phyloP scores from a whole-genome alignment of 2,113 vertebrate genomes.

The Taurulus bubalis region DNA sequence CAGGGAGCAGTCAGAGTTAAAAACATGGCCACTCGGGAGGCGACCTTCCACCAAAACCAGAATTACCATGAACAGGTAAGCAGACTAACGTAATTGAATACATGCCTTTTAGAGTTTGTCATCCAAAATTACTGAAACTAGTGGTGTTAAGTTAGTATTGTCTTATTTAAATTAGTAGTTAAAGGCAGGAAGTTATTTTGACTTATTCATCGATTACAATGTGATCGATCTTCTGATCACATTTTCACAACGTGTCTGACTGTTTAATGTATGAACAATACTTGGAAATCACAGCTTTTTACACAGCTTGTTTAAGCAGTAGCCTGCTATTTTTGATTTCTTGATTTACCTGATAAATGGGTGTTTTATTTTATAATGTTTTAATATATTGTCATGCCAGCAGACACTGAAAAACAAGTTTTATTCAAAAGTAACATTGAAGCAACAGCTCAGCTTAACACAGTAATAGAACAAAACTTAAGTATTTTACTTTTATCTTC shows the following conservation, averaged over 20 bases:
- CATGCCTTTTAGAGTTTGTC: not conserved
- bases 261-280: not conserved
- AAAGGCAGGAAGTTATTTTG: not conserved
- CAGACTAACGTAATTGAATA: not conserved
- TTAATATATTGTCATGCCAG: not conserved
- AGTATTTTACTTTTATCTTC: not conserved
- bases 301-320: not conserved
- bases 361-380: not conserved
- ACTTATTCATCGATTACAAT: not conserved
- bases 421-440: not conserved
- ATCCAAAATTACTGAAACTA: not conserved
- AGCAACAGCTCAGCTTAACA: not conserved
- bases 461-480: not conserved
- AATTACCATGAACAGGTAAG: constrained; percentile 79
- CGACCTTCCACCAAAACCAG: constrained; percentile 57
- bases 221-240: not conserved
- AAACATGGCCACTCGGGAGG: constrained; percentile 63
- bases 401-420: not conserved
- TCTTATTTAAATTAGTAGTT: not conserved
- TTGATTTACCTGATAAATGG: not conserved
- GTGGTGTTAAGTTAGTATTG: too few species aligned
- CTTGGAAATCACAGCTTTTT: not conserved
- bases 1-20: constrained; percentile 84
- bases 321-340: not conserved
- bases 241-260: not conserved